Conservation (phyloP, 2,797 vertebrate species). For the Leptatherina wallacei region DNA sequence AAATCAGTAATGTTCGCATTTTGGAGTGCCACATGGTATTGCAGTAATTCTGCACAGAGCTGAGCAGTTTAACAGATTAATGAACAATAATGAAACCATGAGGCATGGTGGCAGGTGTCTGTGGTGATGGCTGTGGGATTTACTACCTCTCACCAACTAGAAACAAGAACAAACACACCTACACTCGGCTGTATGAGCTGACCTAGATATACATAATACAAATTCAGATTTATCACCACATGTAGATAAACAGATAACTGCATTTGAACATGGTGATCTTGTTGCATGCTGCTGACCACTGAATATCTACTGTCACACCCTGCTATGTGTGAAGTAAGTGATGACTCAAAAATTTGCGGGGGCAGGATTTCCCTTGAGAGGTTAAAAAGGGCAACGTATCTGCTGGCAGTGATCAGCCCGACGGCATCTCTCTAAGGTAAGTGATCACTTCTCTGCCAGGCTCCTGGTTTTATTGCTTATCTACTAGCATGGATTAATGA, state of each 20-base stretch:
- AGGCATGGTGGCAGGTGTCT: neutral
- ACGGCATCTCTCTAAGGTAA: conserved; percentile 21
- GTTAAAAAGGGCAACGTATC: neutral
- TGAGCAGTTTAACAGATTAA: neutral
- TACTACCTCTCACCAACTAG: neutral
- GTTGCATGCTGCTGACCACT: neutral
- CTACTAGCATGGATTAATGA: too few relatives aligned
- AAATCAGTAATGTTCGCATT: neutral
- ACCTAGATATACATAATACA: too few relatives aligned
- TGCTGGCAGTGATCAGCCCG: neutral
- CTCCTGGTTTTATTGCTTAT: conserved; percentile 5
- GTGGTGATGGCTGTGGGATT: conserved; percentile 1
- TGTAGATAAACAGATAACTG: too few relatives aligned
- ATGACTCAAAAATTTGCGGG: conserved; percentile 20
- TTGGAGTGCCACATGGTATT: conserved; percentile 7
- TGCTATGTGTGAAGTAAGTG: neutral
- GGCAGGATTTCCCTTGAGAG: conserved; percentile 36
- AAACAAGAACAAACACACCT: neutral
- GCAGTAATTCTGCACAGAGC: conserved; percentile 15
- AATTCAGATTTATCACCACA: neutral
- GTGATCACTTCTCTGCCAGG: neutral
- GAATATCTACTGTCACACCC: neutral
- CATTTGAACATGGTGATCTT: neutral
- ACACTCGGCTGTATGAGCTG: neutral
- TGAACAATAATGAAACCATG: neutral